phyloP scores from a whole-genome alignment of 2,113 vertebrate species.

The Thalassarche chlororhynchos region DNA sequence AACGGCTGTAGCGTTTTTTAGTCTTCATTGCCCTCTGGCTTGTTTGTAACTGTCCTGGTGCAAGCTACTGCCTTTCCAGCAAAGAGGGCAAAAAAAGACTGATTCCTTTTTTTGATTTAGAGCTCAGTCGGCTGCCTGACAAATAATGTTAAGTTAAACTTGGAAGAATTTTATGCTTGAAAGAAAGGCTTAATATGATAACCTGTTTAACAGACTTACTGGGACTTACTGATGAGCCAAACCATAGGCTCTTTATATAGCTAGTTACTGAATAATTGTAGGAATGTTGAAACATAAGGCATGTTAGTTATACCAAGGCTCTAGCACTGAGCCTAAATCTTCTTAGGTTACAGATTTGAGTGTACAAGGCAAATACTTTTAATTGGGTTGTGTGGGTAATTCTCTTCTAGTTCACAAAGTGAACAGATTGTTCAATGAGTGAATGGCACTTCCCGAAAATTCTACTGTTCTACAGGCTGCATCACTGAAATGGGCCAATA shows the following conservation, averaged over 20 bases:
- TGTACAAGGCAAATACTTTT: background rate
- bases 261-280: background rate
- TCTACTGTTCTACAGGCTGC: background rate
- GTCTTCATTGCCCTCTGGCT: too few relatives aligned
- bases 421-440: background rate
- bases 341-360: background rate
- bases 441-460: background rate
- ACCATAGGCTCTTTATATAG: accelerated
- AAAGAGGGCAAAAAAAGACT: too few relatives aligned
- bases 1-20: background rate
- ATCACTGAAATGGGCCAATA: background rate
- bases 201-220: background rate
- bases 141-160: background rate
- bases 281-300: background rate
- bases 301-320: background rate
- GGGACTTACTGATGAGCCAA: background rate
- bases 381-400: background rate
- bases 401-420: background rate
- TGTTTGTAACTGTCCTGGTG: background rate
- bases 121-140: background rate
- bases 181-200: background rate
- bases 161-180: background rate
- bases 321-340: background rate
- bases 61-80: background rate
- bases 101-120: background rate